Conservation (phyloP, 2,113 vertebrate species). For the Gobio gobio region DNA sequence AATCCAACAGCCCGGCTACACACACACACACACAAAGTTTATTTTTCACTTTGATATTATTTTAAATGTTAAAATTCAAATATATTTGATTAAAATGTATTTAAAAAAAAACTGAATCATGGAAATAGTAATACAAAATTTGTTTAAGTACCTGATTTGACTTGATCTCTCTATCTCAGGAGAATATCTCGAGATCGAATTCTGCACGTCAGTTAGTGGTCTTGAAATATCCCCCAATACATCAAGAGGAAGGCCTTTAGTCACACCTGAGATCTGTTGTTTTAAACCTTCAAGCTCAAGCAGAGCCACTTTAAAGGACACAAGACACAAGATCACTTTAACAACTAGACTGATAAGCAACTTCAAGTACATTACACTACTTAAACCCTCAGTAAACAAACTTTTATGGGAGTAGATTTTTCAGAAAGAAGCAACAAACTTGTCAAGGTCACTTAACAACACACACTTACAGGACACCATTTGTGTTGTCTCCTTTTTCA, state of each 20-base stretch:
- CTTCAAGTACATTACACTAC: neutral
- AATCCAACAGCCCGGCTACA: conserved; percentile 73
- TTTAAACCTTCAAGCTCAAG: conserved; percentile 62
- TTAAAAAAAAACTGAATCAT: neutral
- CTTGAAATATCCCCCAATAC: conserved; percentile 15
- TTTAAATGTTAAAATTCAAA: neutral
- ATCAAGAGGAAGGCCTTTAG: conserved; percentile 32
- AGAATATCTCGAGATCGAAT: neutral
- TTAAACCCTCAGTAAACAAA: neutral
- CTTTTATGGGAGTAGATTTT: neutral
- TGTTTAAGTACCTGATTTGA: conserved; percentile 68
- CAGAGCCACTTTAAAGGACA: conserved; percentile 67
- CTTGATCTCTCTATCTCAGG: conserved; percentile 36
- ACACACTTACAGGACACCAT: conserved; percentile 76
- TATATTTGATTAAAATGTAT: neutral
- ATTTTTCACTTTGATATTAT: neutral
- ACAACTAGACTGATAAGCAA: neutral
- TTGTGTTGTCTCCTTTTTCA: conserved; percentile 70
- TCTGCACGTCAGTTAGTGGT: neutral
- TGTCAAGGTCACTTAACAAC: neutral
- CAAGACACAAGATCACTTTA: conserved; percentile 16
- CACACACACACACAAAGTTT: neutral
- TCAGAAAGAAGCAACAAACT: neutral
- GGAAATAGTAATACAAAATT: neutral
- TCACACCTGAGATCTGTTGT: conserved; percentile 62